Percentiles rank a stretch among this genome's conserved stretches.
Conservation (phyloP, 2,888 invertebrate genomes). For the Willowsia nigromaculata region DNA sequence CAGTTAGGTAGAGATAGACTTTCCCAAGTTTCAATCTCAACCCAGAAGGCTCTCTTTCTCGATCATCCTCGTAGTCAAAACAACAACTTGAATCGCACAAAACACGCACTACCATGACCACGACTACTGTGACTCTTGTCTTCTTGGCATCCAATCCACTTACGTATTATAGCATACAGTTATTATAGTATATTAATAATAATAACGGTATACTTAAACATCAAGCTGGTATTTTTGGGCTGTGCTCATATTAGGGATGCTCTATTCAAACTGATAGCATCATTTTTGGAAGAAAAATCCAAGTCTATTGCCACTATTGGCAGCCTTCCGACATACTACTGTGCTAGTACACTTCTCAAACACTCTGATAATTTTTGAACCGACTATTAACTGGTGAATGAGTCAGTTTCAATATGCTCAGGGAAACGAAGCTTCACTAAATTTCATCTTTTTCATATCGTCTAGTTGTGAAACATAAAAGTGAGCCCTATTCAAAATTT, state of each 20-base stretch:
- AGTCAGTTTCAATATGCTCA: conserved; percentile 15
- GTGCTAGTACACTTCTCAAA: not conserved
- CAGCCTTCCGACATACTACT: conserved; percentile 20
- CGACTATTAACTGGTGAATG: not conserved
- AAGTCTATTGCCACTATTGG: conserved; percentile 17
- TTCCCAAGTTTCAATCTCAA: not conserved
- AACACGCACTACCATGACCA: conserved; percentile 18
- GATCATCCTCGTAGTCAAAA: not conserved
- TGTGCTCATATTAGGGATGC: not conserved
- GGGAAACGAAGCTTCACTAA: no score
- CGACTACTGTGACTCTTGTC: not conserved
- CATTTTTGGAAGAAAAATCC: not conserved
- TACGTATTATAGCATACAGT: not conserved
- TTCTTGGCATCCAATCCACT: not conserved
- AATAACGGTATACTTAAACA: not conserved
- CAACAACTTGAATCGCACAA: not conserved
- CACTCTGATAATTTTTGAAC: not conserved
- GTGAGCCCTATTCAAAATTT: no score
- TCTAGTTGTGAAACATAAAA: no score
- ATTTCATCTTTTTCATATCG: no score
- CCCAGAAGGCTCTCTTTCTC: not conserved
- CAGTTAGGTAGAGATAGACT: not conserved
- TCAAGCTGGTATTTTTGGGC: not conserved
- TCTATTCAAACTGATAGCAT: not conserved
- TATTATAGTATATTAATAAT: not conserved